Base-by-base conservation (phyloP, 2,113 vertebrate genomes). In the Tichodroma muraria region DNA sequence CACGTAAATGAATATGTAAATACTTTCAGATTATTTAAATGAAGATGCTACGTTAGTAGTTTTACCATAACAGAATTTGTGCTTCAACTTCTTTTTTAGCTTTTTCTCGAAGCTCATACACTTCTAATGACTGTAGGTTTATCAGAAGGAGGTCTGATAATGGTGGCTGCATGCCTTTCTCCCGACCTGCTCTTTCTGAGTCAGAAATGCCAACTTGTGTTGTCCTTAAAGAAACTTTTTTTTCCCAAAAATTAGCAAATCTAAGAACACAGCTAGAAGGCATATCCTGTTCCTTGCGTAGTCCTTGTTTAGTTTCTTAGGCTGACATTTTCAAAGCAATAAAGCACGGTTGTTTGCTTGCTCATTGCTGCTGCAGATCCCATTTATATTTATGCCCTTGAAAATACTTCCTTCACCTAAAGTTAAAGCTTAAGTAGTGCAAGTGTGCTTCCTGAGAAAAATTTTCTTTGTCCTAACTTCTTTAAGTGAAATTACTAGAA, bases 11-110 rank as follows among this genome's bases (percentile, higher is more conserved):
- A 66, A 77, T 89, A 89, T 15, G 7, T 89, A 88, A 91, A 70
- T 92, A 54, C 45, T 80, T 76, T 30, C 19, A 80, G 59, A 70
- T 91, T 87, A 88, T 92, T 85, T 69, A 93, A 94, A 87, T 84
- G 49, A 79, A 53, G 23, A 57, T 82, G 33, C 47, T 91, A 12
- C 75, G 85, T 81, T 5, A 42, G 37, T 54, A 80, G 24, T 65
- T 82, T 65, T 85, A 35, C 50, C 45, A n/a, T 54, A 72, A 78
- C 49, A 72, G 27, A 90, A 33, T 82, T 88, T 6, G n/a, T 72
- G 24, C 45, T 80, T 82, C 28, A 49, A 1, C 10, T 64, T 38
- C 4, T 63, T 79, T 90, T 84, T 86, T 76, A 44, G 19, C 24
- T 88, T 64, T 91, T 76, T 21, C 8, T 65, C 91, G 6, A 28